These are phyloP conservation scores for Dipodomys stephensi DNA, from an alignment of 2,113 vertebrate genomes.

Conservation along the genomic window DNA sequence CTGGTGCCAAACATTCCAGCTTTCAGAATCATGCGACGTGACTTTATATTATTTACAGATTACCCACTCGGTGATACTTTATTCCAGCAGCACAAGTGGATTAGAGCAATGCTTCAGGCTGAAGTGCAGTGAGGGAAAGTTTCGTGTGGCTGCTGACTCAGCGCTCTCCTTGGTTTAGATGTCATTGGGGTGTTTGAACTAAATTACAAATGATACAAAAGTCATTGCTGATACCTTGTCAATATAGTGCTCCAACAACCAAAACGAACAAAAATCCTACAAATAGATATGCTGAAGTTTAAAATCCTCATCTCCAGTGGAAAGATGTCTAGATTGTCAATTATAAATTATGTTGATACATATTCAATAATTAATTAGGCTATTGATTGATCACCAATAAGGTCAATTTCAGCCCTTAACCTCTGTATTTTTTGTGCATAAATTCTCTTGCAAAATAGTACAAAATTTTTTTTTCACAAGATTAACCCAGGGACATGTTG, in stretches of 20 bases:
- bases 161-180: constrained; percentile 24
- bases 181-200: constrained; percentile 13
- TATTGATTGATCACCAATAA: constrained; percentile 32
- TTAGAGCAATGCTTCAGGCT: not conserved
- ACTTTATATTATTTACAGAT: not conserved
- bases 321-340: constrained; percentile 30
- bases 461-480: not conserved
- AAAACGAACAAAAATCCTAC: not conserved
- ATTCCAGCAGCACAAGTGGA: not conserved
- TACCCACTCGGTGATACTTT: not conserved
- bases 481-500: not conserved
- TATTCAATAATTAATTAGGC: constrained; percentile 69
- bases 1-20: not conserved
- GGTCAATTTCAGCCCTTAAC: constrained; percentile 40
- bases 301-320: not conserved
- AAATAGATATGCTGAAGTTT: not conserved
- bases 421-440: not conserved
- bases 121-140: not conserved
- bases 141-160: not conserved
- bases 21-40: not conserved
- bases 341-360: constrained; percentile 47
- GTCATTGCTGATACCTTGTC: not conserved
- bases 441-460: constrained; percentile 7
- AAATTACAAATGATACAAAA: constrained; percentile 34
- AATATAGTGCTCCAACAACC: not conserved